Conservation (phyloP, 2,888 invertebrate genomes). For the Tuberolachnus salignus region DNA sequence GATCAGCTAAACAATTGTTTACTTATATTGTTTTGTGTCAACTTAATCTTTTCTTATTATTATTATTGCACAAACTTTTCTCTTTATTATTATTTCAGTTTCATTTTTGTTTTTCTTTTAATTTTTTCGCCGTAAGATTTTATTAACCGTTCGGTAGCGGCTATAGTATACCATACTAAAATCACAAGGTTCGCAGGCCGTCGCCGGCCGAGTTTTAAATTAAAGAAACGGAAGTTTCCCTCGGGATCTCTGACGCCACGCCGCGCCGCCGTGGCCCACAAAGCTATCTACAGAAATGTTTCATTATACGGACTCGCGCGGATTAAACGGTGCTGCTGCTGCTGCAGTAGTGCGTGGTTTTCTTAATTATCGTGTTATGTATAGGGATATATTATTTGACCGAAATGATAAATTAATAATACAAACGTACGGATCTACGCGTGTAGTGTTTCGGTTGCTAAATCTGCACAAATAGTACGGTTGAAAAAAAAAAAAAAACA, state of each 20-base stretch:
- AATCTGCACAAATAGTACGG: no score
- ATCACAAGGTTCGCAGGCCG: background rate
- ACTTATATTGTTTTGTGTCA: background rate
- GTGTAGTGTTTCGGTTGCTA: no score
- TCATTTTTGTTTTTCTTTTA: slow-evolving; percentile 11
- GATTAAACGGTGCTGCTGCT: background rate
- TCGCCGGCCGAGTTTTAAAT: slow-evolving; percentile 39
- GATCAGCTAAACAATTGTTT: background rate
- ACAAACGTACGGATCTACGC: no score
- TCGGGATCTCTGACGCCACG: slow-evolving; percentile 1
- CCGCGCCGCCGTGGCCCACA: background rate
- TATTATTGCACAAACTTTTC: background rate
- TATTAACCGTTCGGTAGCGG: slow-evolving; percentile 1
- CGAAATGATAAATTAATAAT: no score
- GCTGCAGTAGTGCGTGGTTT: background rate
- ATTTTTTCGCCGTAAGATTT: background rate
- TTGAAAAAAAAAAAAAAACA: no score
- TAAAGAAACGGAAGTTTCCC: slow-evolving; percentile 34
- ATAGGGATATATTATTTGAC: no score
- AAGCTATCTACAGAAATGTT: slow-evolving; percentile 13
- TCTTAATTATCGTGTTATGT: background rate
- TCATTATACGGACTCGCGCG: background rate
- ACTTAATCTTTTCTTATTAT: slow-evolving; percentile 3
- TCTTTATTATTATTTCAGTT: background rate
- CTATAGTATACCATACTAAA: background rate